Evolutionary conservation across 2,888 invertebrate species (phyloP).

Genomic region (Mythimna albipuncta): DNA sequence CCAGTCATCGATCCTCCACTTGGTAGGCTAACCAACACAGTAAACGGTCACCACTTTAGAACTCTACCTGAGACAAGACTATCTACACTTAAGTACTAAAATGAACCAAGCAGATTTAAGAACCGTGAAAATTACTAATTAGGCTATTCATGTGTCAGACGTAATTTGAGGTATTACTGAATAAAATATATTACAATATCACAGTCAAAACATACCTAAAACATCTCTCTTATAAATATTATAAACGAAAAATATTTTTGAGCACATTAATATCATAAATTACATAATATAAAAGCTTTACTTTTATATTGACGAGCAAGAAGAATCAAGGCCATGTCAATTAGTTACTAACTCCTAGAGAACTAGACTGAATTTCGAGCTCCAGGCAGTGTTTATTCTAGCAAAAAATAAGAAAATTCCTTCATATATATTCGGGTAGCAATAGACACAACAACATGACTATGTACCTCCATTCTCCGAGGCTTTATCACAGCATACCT

Average conservation of each 20-base stretch:
- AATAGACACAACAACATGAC: background rate
- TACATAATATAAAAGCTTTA: too few relatives aligned
- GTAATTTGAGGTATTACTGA: too few relatives aligned
- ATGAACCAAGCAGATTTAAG: too few relatives aligned
- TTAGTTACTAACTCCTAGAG: background rate
- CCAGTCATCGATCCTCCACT: too few relatives aligned
- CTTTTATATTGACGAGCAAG: background rate
- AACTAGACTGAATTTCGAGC: background rate
- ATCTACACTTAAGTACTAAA: too few relatives aligned
- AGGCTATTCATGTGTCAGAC: too few relatives aligned
- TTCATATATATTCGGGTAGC: background rate
- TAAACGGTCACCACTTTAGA: too few relatives aligned
- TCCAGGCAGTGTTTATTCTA: background rate
- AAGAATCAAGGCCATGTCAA: background rate
- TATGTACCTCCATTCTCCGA: background rate
- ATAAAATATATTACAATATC: too few relatives aligned
- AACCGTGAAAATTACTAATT: too few relatives aligned
- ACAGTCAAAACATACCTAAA: background rate
- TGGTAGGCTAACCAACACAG: too few relatives aligned
- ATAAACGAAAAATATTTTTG: background rate
- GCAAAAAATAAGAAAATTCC: constrained; percentile 14
- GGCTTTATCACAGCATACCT: constrained; percentile 17
- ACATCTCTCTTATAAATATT: background rate
- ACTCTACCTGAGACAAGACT: too few relatives aligned
- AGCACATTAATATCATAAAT: background rate